Base-by-base conservation (phyloP, 2,797 vertebrate genomes). In the Sebastes cheni region DNA sequence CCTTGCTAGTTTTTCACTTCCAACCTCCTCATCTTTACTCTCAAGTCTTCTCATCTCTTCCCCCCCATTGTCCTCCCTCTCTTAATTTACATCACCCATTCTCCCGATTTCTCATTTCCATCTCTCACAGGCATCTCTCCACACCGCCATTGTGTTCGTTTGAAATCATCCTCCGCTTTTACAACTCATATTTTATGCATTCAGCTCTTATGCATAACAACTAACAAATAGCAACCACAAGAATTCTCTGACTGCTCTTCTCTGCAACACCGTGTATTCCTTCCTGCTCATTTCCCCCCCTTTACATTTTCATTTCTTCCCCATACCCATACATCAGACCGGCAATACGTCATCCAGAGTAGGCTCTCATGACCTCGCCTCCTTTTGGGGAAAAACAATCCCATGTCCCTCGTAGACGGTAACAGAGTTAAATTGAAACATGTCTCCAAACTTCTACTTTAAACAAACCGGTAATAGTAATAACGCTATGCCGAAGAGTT, bases 161-260 rank as follows among this genome's bases (percentile, higher is more conserved):
- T 74, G 70, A 80, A 89, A 73, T 79, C 68, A 82, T 79, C 54
- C 36, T 29, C 64, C 6, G 70, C 67, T 86, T 86, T 93, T 88
- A 89, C 77, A 62, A 61, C 71, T 88, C 87, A 90, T 89, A 81
- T 89, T 87, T 92, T 84, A 90, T 92, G 81, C 86, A 86, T 88
- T 79, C 75, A 3, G n/a, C 58, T 89, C 74, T 79, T 73, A 66
- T 65, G 74, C 87, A 69, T 72, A 75, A 75, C 59, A 42, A 83
- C 85, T 75, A 81, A 84, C 84, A 87, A 86, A 81, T 42, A 72
- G 69, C 69, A 65, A 67, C 27, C 69, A 60, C 1, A 10, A 80
- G 50, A 72, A 75, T 54, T 61, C 59, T 69, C 71, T 67, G 80
- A 81, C 87, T 50, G 66, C 72, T 80, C 22, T 32, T 78, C 77